A percentile compares a stretch with the other conserved stretches of the same genome.
Evolutionary conservation across 2,888 invertebrate species (phyloP).

Genomic region (Oligia fasciuncula): DNA sequence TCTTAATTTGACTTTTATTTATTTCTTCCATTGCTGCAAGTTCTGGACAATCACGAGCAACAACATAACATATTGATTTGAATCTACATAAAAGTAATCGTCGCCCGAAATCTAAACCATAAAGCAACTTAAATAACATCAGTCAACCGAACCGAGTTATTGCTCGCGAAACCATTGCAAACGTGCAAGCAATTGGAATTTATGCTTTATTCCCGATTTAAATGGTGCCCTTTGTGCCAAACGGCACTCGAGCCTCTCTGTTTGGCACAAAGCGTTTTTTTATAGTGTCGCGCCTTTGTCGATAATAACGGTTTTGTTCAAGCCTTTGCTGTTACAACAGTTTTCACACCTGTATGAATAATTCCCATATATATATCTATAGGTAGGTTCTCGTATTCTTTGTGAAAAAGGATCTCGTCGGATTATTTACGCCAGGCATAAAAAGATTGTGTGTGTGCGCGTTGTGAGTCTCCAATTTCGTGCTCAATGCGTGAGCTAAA

Average conservation of each 20-base stretch:
- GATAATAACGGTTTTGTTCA: slow-evolving; percentile 7
- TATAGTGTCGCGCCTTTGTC: slow-evolving; percentile 34
- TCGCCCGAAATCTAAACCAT: slow-evolving; percentile 1
- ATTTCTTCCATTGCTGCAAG: neutral
- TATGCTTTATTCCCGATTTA: slow-evolving; percentile 34
- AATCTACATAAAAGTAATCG: neutral
- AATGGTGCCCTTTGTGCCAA: slow-evolving; percentile 39
- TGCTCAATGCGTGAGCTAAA: slow-evolving; percentile 22
- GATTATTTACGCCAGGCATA: slow-evolving; percentile 36
- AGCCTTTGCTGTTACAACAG: neutral
- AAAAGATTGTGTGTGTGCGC: slow-evolving; percentile 28
- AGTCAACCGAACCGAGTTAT: slow-evolving; percentile 26
- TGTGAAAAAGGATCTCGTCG: slow-evolving; percentile 31
- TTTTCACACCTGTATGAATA: slow-evolving; percentile 19
- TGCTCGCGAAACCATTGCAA: slow-evolving; percentile 8
- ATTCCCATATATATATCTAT: neutral
- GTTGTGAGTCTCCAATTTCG: slow-evolving; percentile 36
- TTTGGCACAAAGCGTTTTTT: slow-evolving; percentile 22
- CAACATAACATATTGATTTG: neutral
- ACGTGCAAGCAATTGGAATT: slow-evolving; percentile 39
- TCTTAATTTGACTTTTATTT: too few relatives aligned
- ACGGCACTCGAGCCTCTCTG: slow-evolving; percentile 6
- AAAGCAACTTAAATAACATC: slow-evolving; percentile 15
- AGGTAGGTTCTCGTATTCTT: slow-evolving; percentile 13
- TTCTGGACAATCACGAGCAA: neutral